A percentile compares a stretch with the other conserved stretches of the same genome.
Evolutionary conservation across 2,888 invertebrate species (phyloP).

Genomic region (Drosophila affinis): DNA sequence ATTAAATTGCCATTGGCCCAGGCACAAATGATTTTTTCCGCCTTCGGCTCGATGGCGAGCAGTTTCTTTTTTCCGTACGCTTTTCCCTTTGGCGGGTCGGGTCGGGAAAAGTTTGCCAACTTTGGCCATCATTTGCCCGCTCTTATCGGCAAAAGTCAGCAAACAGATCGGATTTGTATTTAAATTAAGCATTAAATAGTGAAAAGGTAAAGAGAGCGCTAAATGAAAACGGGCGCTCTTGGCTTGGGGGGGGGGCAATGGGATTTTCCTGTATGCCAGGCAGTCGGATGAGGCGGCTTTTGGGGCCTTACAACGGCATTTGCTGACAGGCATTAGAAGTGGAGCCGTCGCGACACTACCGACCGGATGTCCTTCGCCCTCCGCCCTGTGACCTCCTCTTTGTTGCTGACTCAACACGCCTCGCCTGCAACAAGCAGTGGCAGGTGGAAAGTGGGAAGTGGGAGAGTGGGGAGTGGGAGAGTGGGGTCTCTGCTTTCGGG

Average conservation of each 20-base stretch:
- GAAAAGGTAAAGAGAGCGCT: constrained; percentile 38
- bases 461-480: no score
- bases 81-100: neutral
- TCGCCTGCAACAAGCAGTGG: constrained; percentile 44
- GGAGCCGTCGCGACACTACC: constrained; percentile 21
- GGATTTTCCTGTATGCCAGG: constrained; percentile 45
- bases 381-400: constrained; percentile 13
- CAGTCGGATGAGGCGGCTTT: constrained; percentile 27
- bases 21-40: constrained; percentile 34
- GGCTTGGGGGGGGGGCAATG: constrained; percentile 43
- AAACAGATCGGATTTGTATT: constrained; percentile 71
- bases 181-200: constrained; percentile 68
- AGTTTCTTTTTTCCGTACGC: neutral
- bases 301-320: constrained; percentile 54
- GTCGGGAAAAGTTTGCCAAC: constrained; percentile 50
- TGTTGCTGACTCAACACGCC: constrained; percentile 58
- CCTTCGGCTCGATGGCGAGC: neutral
- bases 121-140: constrained; percentile 60
- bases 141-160: constrained; percentile 75
- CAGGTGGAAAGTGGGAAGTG: neutral
- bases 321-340: constrained; percentile 70
- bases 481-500: neutral
- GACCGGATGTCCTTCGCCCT: neutral
- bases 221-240: constrained; percentile 50
- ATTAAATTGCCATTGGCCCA: constrained; percentile 42